Conservation (phyloP, 2,888 invertebrate species). For the Leptinotarsa haldemani region DNA sequence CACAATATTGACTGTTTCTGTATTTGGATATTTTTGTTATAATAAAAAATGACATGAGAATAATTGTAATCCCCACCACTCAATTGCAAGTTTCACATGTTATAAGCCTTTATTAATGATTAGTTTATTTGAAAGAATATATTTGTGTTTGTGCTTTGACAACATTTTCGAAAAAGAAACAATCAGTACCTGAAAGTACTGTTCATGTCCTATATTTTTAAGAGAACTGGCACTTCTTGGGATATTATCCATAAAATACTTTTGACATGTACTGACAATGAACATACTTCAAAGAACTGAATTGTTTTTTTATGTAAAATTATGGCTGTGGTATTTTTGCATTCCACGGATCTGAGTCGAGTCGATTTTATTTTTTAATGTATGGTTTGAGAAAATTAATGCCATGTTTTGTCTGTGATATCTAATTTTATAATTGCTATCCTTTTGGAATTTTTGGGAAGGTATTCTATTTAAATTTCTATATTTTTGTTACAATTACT, state of each 20-base stretch:
- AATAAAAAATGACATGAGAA: neutral
- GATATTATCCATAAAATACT: neutral
- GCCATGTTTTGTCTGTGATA: constrained; percentile 42
- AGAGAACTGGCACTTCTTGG: neutral
- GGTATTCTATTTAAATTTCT: neutral
- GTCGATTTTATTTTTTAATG: constrained; percentile 14
- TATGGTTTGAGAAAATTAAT: constrained; percentile 23
- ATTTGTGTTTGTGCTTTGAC: constrained; percentile 4
- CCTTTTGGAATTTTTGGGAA: neutral
- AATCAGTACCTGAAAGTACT: neutral
- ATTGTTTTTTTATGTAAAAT: neutral
- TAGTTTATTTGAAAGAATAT: constrained; percentile 4
- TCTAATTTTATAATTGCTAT: constrained; percentile 30
- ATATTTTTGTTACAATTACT: neutral
- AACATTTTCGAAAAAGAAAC: neutral
- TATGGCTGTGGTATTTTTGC: constrained; percentile 11
- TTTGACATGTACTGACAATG: no score
- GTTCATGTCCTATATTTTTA: neutral
- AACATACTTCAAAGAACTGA: no score
- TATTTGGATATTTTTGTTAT: no score
- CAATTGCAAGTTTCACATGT: neutral
- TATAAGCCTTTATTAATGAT: no score
- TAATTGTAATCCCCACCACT: neutral
- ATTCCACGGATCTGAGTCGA: neutral
- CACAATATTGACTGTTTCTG: no score